A percentile compares a stretch with the other conserved stretches of the same genome.
These are phyloP conservation scores for Lithobius niger DNA, from an alignment of 1,140 invertebrate species.

Conservation along the genomic window DNA sequence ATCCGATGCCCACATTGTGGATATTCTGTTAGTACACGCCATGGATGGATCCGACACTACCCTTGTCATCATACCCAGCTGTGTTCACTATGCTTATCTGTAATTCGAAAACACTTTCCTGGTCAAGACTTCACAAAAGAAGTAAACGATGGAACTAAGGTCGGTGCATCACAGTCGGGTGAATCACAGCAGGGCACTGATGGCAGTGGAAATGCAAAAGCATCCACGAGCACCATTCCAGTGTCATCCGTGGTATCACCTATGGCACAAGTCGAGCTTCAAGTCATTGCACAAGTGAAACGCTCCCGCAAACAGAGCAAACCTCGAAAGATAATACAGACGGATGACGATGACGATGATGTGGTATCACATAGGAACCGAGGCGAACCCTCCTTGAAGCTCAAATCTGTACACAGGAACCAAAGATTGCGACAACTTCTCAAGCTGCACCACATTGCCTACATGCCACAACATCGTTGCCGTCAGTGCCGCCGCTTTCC, in stretches of 20 bases:
- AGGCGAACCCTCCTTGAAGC: too few species aligned
- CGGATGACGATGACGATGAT: neutral
- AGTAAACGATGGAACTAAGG: neutral
- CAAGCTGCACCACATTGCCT: too few species aligned
- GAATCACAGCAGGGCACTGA: slow-evolving; percentile 11
- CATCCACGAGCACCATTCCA: neutral
- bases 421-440: too few species aligned
- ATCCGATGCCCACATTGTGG: slow-evolving; percentile 31
- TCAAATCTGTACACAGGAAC: too few species aligned
- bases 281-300: slow-evolving; percentile 19
- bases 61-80: slow-evolving; percentile 24
- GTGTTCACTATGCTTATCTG: slow-evolving; percentile 24
- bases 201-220: neutral
- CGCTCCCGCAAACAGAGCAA: slow-evolving; percentile 35
- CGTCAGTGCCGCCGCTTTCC: neutral
- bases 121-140: neutral
- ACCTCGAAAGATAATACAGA: slow-evolving; percentile 34
- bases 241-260: neutral
- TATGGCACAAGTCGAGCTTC: slow-evolving; percentile 15
- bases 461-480: neutral
- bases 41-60: slow-evolving; percentile 23
- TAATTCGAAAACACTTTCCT: slow-evolving; percentile 24
- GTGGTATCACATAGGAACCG: too few species aligned
- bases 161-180: slow-evolving; percentile 3
- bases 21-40: slow-evolving; percentile 17